Percentiles rank a stretch among this genome's conserved stretches.
Evolutionary conservation across 2,113 vertebrate species (phyloP).

Genomic region (Prunella fulvescens): DNA sequence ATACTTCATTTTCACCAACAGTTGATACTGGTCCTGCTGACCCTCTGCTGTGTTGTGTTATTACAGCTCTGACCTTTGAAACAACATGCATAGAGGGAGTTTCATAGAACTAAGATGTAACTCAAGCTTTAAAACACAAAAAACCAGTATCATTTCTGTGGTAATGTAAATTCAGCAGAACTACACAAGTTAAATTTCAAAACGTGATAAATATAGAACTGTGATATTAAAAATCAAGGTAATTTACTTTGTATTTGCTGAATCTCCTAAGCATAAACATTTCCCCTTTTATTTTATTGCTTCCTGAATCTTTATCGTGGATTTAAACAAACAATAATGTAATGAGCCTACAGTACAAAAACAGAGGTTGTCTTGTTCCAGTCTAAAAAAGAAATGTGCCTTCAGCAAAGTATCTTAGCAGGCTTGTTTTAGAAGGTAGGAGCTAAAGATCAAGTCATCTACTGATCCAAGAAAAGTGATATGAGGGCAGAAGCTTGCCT

Average conservation of each 20-base stretch:
- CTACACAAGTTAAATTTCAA: neutral
- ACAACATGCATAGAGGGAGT: neutral
- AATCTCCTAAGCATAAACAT: neutral
- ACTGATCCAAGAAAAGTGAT: neutral
- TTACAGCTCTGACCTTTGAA: neutral
- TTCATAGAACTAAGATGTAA: neutral
- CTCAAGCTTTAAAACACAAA: neutral
- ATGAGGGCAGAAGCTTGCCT: neutral
- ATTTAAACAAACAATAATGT: neutral
- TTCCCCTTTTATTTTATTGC: neutral
- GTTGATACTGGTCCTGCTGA: neutral
- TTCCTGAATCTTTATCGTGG: neutral
- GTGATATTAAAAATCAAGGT: neutral
- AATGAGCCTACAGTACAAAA: neutral
- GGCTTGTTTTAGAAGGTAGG: neutral
- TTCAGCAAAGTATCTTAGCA: conserved; percentile 12
- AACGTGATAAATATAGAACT: neutral
- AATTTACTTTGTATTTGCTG: neutral
- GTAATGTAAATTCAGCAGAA: neutral
- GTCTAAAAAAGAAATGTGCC: neutral
- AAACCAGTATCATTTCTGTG: neutral
- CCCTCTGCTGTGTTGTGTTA: neutral
- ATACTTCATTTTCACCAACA: neutral
- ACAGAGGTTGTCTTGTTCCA: neutral
- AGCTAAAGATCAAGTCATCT: neutral